Conservation (phyloP, 2,113 vertebrate genomes). For the Siphamia tubifer region DNA sequence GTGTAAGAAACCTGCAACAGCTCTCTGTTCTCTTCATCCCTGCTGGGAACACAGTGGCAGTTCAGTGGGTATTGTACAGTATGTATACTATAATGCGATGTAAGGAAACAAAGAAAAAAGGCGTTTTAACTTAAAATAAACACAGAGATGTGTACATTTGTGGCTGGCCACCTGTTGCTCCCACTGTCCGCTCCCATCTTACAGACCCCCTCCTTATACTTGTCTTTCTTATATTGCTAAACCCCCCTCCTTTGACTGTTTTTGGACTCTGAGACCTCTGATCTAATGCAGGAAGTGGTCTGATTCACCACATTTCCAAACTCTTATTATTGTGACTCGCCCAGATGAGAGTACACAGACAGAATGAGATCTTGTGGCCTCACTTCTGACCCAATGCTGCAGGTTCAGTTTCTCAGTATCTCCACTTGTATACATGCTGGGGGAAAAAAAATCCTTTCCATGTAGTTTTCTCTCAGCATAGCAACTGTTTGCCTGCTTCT, state of each 20-base stretch:
- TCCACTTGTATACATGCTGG: constrained; percentile 25
- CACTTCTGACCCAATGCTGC: constrained; percentile 13
- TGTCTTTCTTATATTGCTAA: constrained; percentile 37
- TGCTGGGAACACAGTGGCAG: constrained; percentile 70
- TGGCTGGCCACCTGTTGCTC: constrained; percentile 87
- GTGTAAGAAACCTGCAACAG: constrained; percentile 61
- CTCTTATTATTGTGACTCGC: not conserved
- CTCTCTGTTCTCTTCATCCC: constrained; percentile 50
- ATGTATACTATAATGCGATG: constrained; percentile 81
- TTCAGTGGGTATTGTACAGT: constrained; percentile 83
- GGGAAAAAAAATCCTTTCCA: constrained; percentile 30
- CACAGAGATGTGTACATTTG: constrained; percentile 80
- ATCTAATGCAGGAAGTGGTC: no score
- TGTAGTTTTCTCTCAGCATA: constrained; percentile 20
- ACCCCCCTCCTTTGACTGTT: constrained; percentile 15
- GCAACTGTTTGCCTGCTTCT: constrained; percentile 26
- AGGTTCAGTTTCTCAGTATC: constrained; percentile 29
- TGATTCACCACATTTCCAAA: not conserved
- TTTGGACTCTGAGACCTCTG: constrained; percentile 18
- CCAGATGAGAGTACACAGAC: constrained; percentile 4
- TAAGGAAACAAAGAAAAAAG: constrained; percentile 73
- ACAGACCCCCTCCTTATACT: constrained; percentile 8
- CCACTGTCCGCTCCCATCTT: constrained; percentile 45
- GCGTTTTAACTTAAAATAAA: constrained; percentile 83
- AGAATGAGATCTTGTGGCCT: constrained; percentile 16